Base-by-base conservation (phyloP, 2,888 invertebrate genomes). In the Podotricha telesiphe region DNA sequence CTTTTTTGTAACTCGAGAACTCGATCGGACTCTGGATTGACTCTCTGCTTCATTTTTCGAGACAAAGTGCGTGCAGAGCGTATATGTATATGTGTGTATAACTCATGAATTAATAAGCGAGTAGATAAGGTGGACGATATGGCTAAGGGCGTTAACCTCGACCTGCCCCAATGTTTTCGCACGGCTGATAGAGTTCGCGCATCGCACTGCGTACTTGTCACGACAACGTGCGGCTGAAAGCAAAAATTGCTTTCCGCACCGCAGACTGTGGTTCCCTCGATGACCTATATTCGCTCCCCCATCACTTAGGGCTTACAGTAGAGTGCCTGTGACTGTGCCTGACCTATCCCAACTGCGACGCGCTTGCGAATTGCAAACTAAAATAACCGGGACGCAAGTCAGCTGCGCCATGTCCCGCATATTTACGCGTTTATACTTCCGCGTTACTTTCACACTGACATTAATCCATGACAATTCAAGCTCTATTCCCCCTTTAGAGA, bases 211-310 rank as follows among this genome's bases (percentile, higher is more conserved):
- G 78, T 66, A 67, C 77, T 74, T 75, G 76, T 74, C 76, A 77
- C 70, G 76, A 72, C 77, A 74, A 77, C 74, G 77, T 77, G 79
- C 77, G 77, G 78, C 78, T 75, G 73, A 79, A 81, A 78, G 78
- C 77, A 77, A 75, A 78, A 80, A 81, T 80, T 79, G 80, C 77
- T 84, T 85, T 80, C 81, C 84, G 84, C 80, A 78, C 69, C 73
- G 77, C 79, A 74, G 78, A 78, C 80, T 81, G 75, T 68, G 65
- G 82, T 82, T 82, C 86, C 84, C 82, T 86, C 82, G 76, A 86
- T 88, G 91, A 91, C 91, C 90, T 90, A 91, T 80, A 89, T 91
- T 81, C 75, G 73, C 75, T 86, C 89, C 90, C 91, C 88, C 86
- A 82, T 84, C 82, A 86, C 86, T 89, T 89, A 91, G 91, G 86